These are phyloP conservation scores for Scotopteryx bipunctaria DNA, from an alignment of 2,888 invertebrate genomes.

Conservation along the genomic window DNA sequence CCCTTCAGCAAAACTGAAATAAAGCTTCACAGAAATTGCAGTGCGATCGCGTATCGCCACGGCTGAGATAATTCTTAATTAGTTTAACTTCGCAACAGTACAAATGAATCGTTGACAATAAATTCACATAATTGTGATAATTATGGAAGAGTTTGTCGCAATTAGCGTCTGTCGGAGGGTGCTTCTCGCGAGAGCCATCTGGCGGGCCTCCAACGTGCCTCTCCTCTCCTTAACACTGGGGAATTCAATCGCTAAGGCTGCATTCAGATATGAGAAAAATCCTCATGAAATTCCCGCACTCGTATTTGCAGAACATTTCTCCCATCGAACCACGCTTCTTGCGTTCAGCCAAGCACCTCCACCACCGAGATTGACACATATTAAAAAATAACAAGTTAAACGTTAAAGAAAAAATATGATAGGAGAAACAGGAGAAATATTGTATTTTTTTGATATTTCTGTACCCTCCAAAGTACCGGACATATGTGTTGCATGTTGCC, in stretches of 20 bases:
- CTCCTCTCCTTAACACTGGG: conserved; percentile 63
- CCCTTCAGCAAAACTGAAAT: no score
- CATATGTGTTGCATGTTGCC: neutral
- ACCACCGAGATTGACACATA: no score
- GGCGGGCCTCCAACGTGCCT: conserved; percentile 74
- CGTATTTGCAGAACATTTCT: no score
- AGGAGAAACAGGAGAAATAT: no score
- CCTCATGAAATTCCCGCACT: neutral
- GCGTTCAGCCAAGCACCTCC: no score
- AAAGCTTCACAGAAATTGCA: conserved; percentile 3
- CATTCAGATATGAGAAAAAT: conserved; percentile 18
- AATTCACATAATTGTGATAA: conserved; percentile 65
- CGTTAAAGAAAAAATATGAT: no score
- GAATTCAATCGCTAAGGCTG: conserved; percentile 42
- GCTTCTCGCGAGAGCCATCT: conserved; percentile 72
- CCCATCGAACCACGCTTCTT: no score
- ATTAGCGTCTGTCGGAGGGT: conserved; percentile 74
- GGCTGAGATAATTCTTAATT: conserved; percentile 29
- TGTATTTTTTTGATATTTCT: neutral
- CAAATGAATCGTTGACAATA: conserved; percentile 54
- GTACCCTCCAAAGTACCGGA: neutral
- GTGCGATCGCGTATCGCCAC: neutral
- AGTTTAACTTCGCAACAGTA: conserved; percentile 31
- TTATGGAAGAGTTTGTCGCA: conserved; percentile 77
- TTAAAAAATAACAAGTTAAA: no score